Conservation (phyloP, 2,113 vertebrate genomes). For the Mus pahari region DNA sequence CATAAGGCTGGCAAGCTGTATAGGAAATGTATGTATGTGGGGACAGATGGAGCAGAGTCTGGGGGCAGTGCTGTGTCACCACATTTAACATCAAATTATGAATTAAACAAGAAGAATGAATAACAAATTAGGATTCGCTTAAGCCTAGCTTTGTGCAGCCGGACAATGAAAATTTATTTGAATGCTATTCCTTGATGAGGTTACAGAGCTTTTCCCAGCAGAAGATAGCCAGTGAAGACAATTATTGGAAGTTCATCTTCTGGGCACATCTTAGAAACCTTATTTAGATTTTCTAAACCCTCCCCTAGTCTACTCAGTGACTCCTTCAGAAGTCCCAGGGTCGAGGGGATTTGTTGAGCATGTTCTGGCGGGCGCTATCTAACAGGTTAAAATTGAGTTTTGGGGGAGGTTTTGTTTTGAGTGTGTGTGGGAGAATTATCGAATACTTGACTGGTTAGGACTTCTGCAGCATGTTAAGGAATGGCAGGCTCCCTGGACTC, state of each 20-base stretch:
- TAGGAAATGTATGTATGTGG: slow-evolving; percentile 7
- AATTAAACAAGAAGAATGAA: slow-evolving; percentile 83
- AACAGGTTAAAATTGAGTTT: slow-evolving; percentile 25
- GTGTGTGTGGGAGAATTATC: background rate
- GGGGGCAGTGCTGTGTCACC: slow-evolving; percentile 59
- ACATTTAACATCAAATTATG: slow-evolving; percentile 67
- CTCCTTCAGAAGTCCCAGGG: background rate
- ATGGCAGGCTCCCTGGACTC: background rate
- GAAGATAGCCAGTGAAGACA: background rate
- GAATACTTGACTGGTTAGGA: slow-evolving; percentile 37
- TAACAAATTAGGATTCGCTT: slow-evolving; percentile 81
- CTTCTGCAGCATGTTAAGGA: background rate
- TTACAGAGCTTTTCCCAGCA: slow-evolving; percentile 68
- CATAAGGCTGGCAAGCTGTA: background rate
- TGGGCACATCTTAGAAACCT: slow-evolving; percentile 62
- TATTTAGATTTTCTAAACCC: slow-evolving; percentile 32
- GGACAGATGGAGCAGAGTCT: slow-evolving; percentile 73
- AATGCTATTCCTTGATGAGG: slow-evolving; percentile 66
- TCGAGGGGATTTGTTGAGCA: slow-evolving; percentile 17
- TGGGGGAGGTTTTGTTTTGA: background rate
- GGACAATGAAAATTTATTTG: slow-evolving; percentile 75
- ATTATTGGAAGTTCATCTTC: slow-evolving; percentile 79
- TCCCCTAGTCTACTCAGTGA: background rate
- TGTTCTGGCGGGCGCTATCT: background rate
- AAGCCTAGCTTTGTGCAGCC: slow-evolving; percentile 74